Evolutionary conservation across 92 coral and sea anemone species (phyloP).

Genomic region (Parazoanthus darwini): DNA sequence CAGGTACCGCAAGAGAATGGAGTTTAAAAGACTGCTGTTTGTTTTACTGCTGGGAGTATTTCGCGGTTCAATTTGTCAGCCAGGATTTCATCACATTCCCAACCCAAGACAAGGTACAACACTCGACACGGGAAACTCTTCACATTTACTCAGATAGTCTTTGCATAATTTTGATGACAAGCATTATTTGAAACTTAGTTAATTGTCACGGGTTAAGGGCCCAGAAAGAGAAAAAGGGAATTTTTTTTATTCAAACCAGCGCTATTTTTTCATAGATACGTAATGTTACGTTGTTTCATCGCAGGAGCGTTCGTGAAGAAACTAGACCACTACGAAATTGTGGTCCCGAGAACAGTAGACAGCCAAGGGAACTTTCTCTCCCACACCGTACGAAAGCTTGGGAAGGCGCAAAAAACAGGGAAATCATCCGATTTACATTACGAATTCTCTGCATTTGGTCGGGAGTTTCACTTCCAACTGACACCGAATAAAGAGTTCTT

Average conservation of each 20-base stretch:
- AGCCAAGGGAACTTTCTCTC: constrained; percentile 72
- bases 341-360: constrained; percentile 67
- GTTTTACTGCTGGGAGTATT: constrained; percentile 19
- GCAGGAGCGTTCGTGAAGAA: constrained; percentile 46
- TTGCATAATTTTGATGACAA: constrained; percentile 16
- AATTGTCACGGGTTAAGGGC: background rate
- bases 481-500: constrained; percentile 58
- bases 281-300: background rate
- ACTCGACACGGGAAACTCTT: background rate
- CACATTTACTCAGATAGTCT: background rate
- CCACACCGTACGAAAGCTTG: constrained; percentile 54
- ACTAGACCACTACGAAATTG: constrained; percentile 49
- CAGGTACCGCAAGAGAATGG: constrained; percentile 19
- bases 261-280: background rate
- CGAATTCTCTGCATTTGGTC: constrained; percentile 73
- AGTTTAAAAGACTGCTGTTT: constrained; percentile 7
- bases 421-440: constrained; percentile 56
- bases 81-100: constrained; percentile 30
- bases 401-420: background rate
- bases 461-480: constrained; percentile 69
- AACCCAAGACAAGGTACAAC: constrained; percentile 32
- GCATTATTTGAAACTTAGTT: constrained; percentile 12
- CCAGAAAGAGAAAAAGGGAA: background rate
- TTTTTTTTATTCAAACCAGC: background rate
- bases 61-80: constrained; percentile 35